Evolutionary conservation across 2,888 invertebrate genomes (phyloP).

Genomic region (Nymphalis urticae): DNA sequence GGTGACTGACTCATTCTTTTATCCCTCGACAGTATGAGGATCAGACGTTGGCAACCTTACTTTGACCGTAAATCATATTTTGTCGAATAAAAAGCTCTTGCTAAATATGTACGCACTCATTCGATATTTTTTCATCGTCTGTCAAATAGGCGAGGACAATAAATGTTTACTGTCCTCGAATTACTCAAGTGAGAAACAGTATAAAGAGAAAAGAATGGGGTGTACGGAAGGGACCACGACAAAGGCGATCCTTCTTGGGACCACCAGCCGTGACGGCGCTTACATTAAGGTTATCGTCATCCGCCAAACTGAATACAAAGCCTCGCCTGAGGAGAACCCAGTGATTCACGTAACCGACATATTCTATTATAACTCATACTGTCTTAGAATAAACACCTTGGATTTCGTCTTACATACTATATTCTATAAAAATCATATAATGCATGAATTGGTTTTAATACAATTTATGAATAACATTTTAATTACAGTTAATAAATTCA

Average conservation of each 20-base stretch:
- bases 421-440: not conserved
- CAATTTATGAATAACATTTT: not conserved
- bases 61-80: constrained; percentile 38
- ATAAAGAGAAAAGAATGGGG: constrained; percentile 77
- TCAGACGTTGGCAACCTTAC: not conserved
- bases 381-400: constrained; percentile 10
- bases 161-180: constrained; percentile 80
- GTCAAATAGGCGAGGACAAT: constrained; percentile 78
- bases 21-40: not conserved
- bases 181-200: constrained; percentile 80
- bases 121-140: constrained; percentile 69
- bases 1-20: constrained; percentile 54
- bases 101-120: constrained; percentile 67
- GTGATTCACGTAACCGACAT: constrained; percentile 74
- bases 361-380: constrained; percentile 56
- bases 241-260: constrained; percentile 79
- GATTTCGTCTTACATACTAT: no score
- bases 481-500: constrained; percentile 12
- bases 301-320: constrained; percentile 79
- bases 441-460: not conserved
- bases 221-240: constrained; percentile 75
- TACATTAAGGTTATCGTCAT: constrained; percentile 81
- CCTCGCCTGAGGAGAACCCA: constrained; percentile 65
- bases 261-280: constrained; percentile 79
- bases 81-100: constrained; percentile 31